Conservation (phyloP, 2,888 invertebrate genomes). For the Endomychus coccineus region DNA sequence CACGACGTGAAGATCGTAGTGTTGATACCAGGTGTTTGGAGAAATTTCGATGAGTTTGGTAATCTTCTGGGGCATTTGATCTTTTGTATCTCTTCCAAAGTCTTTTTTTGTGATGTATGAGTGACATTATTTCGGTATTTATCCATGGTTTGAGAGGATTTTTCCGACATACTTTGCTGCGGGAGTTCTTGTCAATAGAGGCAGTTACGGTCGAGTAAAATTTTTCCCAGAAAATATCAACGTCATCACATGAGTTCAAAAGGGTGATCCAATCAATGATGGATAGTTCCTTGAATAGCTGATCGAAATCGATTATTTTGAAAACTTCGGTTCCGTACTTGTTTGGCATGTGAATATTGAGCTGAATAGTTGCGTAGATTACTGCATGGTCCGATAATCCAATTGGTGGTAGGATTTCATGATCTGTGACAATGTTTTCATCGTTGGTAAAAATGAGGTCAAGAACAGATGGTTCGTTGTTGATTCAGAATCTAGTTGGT, state of each 20-base stretch:
- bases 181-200: slow-evolving; percentile 1
- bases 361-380: slow-evolving; percentile 1
- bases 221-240: slow-evolving; percentile 1
- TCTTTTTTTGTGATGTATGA: slow-evolving; percentile 3
- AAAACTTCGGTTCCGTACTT: background rate
- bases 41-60: slow-evolving; percentile 3
- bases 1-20: background rate
- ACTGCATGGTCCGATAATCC: slow-evolving; percentile 7
- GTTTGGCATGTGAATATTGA: background rate
- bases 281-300: slow-evolving; percentile 3
- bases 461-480: slow-evolving; percentile 5
- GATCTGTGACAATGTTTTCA: slow-evolving; percentile 3
- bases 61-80: slow-evolving; percentile 3
- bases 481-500: slow-evolving; percentile 2
- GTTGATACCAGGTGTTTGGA: slow-evolving; percentile 6
- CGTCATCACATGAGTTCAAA: background rate
- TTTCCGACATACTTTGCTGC: slow-evolving; percentile 1
- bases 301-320: slow-evolving; percentile 1
- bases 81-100: slow-evolving; percentile 7
- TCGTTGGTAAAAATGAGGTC: slow-evolving; percentile 9
- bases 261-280: slow-evolving; percentile 1
- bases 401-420: background rate
- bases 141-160: slow-evolving; percentile 8
- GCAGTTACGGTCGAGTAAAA: slow-evolving; percentile 2
- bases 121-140: slow-evolving; percentile 3